Conservation (phyloP, 2,113 vertebrate genomes). For the Tychaedon coryphoeus region DNA sequence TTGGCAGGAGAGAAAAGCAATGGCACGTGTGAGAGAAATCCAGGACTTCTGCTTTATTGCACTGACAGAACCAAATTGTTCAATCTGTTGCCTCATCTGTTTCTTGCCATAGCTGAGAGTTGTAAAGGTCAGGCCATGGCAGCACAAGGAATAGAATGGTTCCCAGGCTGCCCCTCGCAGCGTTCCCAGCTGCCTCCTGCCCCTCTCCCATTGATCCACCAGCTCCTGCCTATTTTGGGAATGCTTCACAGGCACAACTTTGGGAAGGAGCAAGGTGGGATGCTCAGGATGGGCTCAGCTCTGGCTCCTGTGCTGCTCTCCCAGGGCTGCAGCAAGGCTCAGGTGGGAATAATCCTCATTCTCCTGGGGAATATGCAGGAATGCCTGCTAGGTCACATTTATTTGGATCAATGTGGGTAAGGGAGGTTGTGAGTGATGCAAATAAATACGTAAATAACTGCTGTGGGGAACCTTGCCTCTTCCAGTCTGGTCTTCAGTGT, state of each 20-base stretch:
- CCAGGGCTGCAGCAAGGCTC: neutral
- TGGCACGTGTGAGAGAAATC: slow-evolving; percentile 56
- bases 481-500: rapidly evolving
- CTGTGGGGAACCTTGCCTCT: neutral
- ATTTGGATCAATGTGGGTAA: rapidly evolving
- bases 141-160: slow-evolving; percentile 34
- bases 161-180: slow-evolving; percentile 33
- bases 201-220: neutral
- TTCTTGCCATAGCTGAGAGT: slow-evolving; percentile 58
- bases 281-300: rapidly evolving
- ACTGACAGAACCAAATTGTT: slow-evolving; percentile 67
- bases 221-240: slow-evolving; percentile 43
- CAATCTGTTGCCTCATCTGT: slow-evolving; percentile 69
- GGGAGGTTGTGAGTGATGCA: neutral
- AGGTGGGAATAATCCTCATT: neutral
- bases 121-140: slow-evolving; percentile 59
- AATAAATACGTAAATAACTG: neutral
- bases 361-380: neutral
- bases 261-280: neutral
- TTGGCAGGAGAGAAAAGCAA: slow-evolving; percentile 45
- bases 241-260: neutral
- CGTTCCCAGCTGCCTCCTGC: slow-evolving; percentile 49
- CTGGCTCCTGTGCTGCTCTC: neutral
- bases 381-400: neutral
- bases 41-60: slow-evolving; percentile 71